Evolutionary conservation across 2,113 vertebrate species (phyloP), one percentile per base, ranked within the genome.

Genomic region (Microcebus tavaratra): DNA sequence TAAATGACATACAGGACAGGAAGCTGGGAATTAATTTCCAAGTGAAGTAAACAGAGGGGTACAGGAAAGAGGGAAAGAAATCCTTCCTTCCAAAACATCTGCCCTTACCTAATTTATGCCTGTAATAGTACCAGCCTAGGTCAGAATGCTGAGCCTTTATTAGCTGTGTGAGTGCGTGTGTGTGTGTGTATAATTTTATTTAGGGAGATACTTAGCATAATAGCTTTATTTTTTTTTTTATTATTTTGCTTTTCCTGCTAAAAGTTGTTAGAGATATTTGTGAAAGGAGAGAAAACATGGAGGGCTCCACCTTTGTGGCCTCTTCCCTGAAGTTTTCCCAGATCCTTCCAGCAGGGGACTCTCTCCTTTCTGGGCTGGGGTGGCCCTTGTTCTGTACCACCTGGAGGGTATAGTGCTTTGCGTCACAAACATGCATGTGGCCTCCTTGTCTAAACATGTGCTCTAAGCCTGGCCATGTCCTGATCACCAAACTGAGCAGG

Each of bases 391-490:
- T 97, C 91, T 86, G 81, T 34, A 67, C 39, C 57, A 85, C 57
- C 29, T 90, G 23, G 55, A 48, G 0, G 75, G 90, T 42, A 93
- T 79, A 84, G 81, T 36, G 23, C 75, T 96, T 97, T 90, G 92
- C 7, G 50, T 13, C 17, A 42, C 34, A 59, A 65, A 63, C 10
- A 31, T 11, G 13, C 17, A 67, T 3, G 21, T 20, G 67, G 4
- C 13, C 25, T 21, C n/a, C 27, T 63, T 63, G 78, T 23, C 48
- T 29, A 65, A 11, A 45, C 20, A 20, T 17, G 57, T 31, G 42
- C 50, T 86, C 18, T 73, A 36, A 90, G 70, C 34, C 34, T 50
- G 34, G 21, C 45, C 63, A 42, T 0, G 21, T 45, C 23, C 65
- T 61, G 65, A 88, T 34, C 50, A 48, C 48, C 59, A 92, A 14